These are phyloP conservation scores for Coenobita brevimanus DNA, from an alignment of 1,140 invertebrate genomes.

Conservation along the genomic window DNA sequence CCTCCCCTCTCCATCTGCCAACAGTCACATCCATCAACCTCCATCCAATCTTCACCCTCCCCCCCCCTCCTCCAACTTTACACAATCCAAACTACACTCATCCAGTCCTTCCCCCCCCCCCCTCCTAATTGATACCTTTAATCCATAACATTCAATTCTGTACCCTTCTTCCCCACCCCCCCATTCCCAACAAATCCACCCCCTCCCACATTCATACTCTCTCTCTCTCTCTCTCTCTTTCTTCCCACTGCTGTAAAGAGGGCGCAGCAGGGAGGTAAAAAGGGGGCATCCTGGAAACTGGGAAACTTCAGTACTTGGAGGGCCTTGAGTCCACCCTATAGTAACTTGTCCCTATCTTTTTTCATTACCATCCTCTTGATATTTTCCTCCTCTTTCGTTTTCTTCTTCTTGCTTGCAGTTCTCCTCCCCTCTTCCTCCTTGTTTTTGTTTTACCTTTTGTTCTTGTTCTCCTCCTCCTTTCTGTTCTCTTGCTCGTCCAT, in stretches of 20 bases:
- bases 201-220: too few species aligned
- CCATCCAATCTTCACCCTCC: background rate
- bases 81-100: background rate
- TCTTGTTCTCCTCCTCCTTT: background rate
- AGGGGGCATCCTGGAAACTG: too few species aligned
- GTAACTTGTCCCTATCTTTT: background rate
- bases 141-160: background rate
- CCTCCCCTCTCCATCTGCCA: background rate
- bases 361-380: background rate
- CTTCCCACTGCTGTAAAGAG: background rate
- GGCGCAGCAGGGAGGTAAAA: too few species aligned
- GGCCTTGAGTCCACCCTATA: background rate
- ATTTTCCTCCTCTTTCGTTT: background rate
- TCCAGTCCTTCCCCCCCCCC: background rate
- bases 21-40: background rate
- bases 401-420: background rate
- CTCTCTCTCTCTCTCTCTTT: constrained; percentile 20
- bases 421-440: background rate
- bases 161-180: background rate
- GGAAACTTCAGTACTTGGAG: too few species aligned
- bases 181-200: background rate
- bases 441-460: background rate
- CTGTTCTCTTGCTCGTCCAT: background rate
- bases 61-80: too few species aligned
- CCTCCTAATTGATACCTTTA: background rate